Base-by-base conservation (phyloP, 2,888 invertebrate genomes). In the Drosophila siamana region DNA sequence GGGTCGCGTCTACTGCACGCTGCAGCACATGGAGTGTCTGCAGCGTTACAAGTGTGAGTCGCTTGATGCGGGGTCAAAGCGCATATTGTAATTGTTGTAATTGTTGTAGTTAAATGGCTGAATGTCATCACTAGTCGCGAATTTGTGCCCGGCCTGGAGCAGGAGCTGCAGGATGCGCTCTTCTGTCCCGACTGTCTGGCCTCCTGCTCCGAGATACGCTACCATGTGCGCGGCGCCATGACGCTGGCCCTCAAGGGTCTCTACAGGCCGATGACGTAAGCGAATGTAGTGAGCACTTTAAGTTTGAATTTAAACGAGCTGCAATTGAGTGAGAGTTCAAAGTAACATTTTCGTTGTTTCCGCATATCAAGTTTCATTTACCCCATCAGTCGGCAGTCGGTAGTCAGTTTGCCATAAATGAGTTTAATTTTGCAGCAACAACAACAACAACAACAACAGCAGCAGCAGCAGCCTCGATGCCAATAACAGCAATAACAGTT, bases 141-240 rank as follows among this genome's bases (percentile, higher is more conserved):
- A 46, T 61, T 84, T 51, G 85, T 89, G 2, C 74, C 90, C 13
- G 93, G 93, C 0, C 85, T 93, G 4, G 92, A 93, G 74, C 88
- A 91, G 26, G 94, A 94, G 83, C 54, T 92, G 33, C 92, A 93
- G 56, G 93, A 94, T 67, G 93, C 94, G 0, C 85, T 95, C 22
- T 91, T 78, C 66, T 95, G 95, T 80, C 92, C 93, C 0, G 84
- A 93, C 4, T 95, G 95, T 83, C 86, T 93, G 63, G 94, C 95
- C 2, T 93, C 94, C 57, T 95, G 95, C 78, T 89, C 88, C 44
- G 92, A 92, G 30, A 93, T 93, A 1, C 92, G 93, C 28, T 95
- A 94, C 83, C 92, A 88, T 46, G 93, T 94, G 11, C 84, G 85
- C 0, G 86, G 84, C 0, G 79, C 87, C 41, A 90, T 84, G 72